Evolutionary conservation across 2,113 vertebrate species (phyloP).

Genomic region (Myxocyprinus asiaticus): DNA sequence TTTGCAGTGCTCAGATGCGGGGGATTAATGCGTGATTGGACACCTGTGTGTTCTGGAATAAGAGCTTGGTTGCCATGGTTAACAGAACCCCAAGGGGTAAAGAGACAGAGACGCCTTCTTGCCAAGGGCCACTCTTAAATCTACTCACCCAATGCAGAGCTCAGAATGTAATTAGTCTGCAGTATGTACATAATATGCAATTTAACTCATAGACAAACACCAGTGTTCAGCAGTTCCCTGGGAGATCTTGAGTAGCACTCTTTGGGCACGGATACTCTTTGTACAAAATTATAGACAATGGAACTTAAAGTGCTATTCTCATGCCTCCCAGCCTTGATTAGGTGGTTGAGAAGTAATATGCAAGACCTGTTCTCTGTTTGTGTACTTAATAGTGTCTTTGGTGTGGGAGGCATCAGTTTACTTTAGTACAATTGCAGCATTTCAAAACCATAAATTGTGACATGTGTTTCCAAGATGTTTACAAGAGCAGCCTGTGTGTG

Average conservation of each 20-base stretch:
- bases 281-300: slow-evolving; percentile 14
- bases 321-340: slow-evolving; percentile 21
- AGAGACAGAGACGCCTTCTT: not conserved
- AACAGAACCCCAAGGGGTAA: not conserved
- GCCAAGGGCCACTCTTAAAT: not conserved
- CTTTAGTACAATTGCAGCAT: slow-evolving; percentile 25
- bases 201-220: slow-evolving; percentile 26
- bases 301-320: slow-evolving; percentile 24
- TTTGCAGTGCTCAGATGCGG: not conserved
- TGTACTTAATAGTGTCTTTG: slow-evolving; percentile 22
- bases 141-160: slow-evolving; percentile 5
- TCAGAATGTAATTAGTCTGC: no score
- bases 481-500: not conserved
- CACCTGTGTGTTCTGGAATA: slow-evolving; percentile 7
- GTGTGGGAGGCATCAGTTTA: slow-evolving; percentile 10
- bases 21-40: slow-evolving; percentile 29
- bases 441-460: not conserved
- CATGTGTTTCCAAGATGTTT: not conserved
- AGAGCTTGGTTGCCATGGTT: slow-evolving; percentile 20
- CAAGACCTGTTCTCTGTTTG: slow-evolving; percentile 24
- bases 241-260: slow-evolving; percentile 23
- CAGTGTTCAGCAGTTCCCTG: not conserved
- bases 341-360: slow-evolving; percentile 22
- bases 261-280: not conserved
- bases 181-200: not conserved